These are phyloP conservation scores for Monochamus saltuarius DNA, from an alignment of 1,140 invertebrate species.

Conservation along the genomic window DNA sequence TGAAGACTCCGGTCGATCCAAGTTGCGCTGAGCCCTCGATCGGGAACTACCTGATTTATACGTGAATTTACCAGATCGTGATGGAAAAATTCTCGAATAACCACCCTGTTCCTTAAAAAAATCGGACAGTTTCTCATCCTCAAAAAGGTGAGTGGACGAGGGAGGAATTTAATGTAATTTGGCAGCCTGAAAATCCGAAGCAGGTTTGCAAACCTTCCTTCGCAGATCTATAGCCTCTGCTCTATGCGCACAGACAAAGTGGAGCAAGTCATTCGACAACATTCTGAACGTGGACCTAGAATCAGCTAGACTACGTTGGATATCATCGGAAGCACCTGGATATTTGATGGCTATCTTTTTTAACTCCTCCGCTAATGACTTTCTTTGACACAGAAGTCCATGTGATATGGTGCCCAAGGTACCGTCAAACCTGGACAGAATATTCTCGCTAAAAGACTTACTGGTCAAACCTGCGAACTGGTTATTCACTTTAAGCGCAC, in stretches of 20 bases:
- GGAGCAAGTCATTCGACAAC: constrained; percentile 20
- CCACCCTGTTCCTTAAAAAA: constrained; percentile 5
- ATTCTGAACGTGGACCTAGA: background rate
- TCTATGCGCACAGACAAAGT: constrained; percentile 15
- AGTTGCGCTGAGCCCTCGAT: background rate
- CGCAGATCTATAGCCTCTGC: constrained; percentile 19
- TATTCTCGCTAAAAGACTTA: too few species aligned
- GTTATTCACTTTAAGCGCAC: too few species aligned
- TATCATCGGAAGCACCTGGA: constrained; percentile 26
- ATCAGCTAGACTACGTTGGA: constrained; percentile 1
- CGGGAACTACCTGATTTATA: too few species aligned
- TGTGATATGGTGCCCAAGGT: constrained; percentile 28
- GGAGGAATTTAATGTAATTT: constrained; percentile 13
- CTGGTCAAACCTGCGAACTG: too few species aligned
- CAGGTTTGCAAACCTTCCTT: background rate
- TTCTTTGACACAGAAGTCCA: too few species aligned
- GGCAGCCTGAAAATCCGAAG: background rate
- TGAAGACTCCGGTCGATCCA: background rate
- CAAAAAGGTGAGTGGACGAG: constrained; percentile 16
- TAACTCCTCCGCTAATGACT: too few species aligned
- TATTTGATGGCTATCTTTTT: constrained; percentile 1
- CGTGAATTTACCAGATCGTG: too few species aligned
- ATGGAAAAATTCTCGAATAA: background rate
- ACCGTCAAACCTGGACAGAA: too few species aligned
- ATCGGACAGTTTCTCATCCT: constrained; percentile 1